A percentile compares a stretch with the other conserved stretches of the same genome.
phyloP scores from a whole-genome alignment of 2,113 vertebrate species.

The Elephantulus edwardii region DNA sequence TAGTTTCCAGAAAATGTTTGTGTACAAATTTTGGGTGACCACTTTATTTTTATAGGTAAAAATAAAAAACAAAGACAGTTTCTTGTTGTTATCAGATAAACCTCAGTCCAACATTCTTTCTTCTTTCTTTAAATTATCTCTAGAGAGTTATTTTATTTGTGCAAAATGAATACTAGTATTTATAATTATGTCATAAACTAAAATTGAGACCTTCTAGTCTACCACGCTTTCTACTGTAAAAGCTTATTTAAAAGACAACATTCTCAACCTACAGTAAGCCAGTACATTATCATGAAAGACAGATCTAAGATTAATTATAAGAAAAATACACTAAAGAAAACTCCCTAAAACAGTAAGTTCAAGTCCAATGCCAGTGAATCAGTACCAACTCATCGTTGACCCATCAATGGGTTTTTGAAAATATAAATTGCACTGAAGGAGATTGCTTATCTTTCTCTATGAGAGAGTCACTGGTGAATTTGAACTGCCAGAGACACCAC shows the following conservation, averaged over 20 bases:
- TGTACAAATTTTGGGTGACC: conserved; percentile 62
- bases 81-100: conserved; percentile 39
- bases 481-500: no score
- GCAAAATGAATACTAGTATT: neutral
- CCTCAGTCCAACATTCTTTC: neutral
- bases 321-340: neutral
- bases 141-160: neutral
- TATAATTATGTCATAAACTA: neutral
- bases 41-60: conserved; percentile 42
- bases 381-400: no score
- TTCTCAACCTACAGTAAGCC: neutral
- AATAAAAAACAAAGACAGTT: conserved; percentile 25
- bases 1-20: conserved; percentile 65
- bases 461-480: no score
- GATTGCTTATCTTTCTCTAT: no score
- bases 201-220: neutral
- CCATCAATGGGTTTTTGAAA: no score
- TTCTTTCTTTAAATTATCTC: neutral
- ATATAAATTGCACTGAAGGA: no score
- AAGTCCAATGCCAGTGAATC: no score
- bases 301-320: neutral
- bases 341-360: no score
- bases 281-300: neutral
- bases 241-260: neutral
- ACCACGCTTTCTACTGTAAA: neutral